Base-by-base conservation (phyloP, 2,113 vertebrate genomes). In the Phyllostomus discolor region DNA sequence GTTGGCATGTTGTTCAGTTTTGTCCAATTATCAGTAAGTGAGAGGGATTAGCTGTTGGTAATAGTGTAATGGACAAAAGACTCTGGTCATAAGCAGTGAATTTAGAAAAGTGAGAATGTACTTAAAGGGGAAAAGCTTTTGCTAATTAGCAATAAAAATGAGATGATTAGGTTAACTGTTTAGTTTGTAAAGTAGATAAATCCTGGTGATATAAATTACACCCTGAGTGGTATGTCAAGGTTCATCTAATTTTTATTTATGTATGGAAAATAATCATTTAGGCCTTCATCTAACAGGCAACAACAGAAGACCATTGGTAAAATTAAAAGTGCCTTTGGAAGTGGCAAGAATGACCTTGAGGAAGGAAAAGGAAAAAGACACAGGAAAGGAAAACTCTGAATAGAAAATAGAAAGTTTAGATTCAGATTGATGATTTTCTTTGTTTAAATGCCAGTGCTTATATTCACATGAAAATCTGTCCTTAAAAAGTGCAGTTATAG, bases 11-110 rank as follows among this genome's bases (percentile, higher is more conserved):
- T 98, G 98, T 98, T 98, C 98, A 98, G 98, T 98, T 99, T 98
- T 98, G 98, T 99, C 98, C 98, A 98, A 98, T 98, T 98, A 98
- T 98, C 98, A 98, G 98, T 98, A 98, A 98, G 98, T 98, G 98
- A 98, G 98, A 98, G 98, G 98, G 98, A 99, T 99, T 99, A 99
- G 98, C 98, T 96, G 96, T 95, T 96, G 95, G 98, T 98, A 99
- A 99, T 98, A 97, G 98, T 66, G 96, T 91, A 69, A 91, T 90
- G 97, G 97, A 98, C 98, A 98, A 99, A 99, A 97, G 98, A 82
- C 98, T 95, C 96, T 91, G 98, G 98, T 98, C 98, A 98, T 98
- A 98, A 98, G 98, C 98, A 97, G 97, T 91, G 98, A 98, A 98
- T 98, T 98, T 98, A 98, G 98, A 98, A 98, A 98, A 98, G 98